These are phyloP conservation scores for Podocnemis expansa DNA, from an alignment of 2,113 vertebrate species.

Conservation along the genomic window DNA sequence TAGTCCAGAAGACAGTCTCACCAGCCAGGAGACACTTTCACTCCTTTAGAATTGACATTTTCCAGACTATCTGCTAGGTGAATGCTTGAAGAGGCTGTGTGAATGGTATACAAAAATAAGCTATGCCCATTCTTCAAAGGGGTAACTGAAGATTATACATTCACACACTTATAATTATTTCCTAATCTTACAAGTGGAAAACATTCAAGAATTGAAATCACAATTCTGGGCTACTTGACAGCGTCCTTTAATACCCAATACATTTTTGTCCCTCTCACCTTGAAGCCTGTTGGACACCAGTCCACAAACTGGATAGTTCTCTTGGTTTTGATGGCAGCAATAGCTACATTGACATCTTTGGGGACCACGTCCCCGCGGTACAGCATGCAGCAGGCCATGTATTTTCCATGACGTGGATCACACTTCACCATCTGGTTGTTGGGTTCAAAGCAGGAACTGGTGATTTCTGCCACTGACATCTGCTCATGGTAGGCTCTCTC, in stretches of 20 bases:
- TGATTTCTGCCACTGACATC: conserved; percentile 83
- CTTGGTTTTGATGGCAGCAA: conserved; percentile 83
- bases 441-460: conserved; percentile 83
- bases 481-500: conserved; percentile 82
- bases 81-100: not conserved
- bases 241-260: not conserved
- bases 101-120: not conserved
- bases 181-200: not conserved
- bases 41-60: not conserved
- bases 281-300: conserved; percentile 86
- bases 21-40: not conserved
- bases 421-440: conserved; percentile 86
- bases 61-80: not conserved
- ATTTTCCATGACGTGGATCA: conserved; percentile 82
- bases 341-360: conserved; percentile 83
- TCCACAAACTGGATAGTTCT: conserved; percentile 81
- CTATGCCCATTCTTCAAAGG: not conserved
- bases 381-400: conserved; percentile 87
- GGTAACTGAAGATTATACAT: not conserved
- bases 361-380: conserved; percentile 81
- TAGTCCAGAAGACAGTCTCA: not conserved
- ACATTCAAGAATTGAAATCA: not conserved
- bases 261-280: conserved; percentile 54
- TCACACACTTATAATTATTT: not conserved
- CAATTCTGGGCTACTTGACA: not conserved